Evolutionary conservation across 2,888 invertebrate species (phyloP).

Genomic region (Metopia argyrocephala): DNA sequence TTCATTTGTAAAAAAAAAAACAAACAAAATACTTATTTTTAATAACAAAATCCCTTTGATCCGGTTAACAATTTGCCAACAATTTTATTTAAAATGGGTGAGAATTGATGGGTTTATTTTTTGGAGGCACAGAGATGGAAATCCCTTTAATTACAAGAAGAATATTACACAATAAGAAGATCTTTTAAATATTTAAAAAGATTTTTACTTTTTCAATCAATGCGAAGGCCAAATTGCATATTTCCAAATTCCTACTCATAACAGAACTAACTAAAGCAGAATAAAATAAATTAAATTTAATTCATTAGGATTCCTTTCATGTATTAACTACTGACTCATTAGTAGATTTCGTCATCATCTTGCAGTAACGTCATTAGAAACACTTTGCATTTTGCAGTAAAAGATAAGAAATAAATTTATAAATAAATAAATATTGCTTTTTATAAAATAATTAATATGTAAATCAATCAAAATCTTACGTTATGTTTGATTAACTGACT

Average conservation of each 20-base stretch:
- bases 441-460: constrained; percentile 23
- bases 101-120: neutral
- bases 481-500: neutral
- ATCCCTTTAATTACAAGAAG: too few species aligned
- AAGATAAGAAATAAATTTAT: constrained; percentile 35
- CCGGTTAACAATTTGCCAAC: neutral
- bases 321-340: too few species aligned
- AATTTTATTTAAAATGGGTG: neutral
- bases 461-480: constrained; percentile 15
- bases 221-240: too few species aligned
- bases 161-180: too few species aligned
- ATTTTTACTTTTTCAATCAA: too few species aligned
- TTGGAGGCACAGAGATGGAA: too few species aligned
- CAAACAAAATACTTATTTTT: neutral
- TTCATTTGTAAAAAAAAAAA: constrained; percentile 7
- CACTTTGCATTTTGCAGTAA: constrained; percentile 28
- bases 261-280: too few species aligned
- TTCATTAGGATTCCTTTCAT: too few species aligned
- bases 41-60: neutral
- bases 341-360: neutral
- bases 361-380: constrained; percentile 37
- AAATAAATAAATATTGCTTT: constrained; percentile 18
- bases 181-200: too few species aligned
- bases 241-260: too few species aligned
- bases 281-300: too few species aligned